These are phyloP conservation scores for Agapornis roseicollis DNA, from an alignment of 2,113 vertebrate genomes.

Conservation along the genomic window DNA sequence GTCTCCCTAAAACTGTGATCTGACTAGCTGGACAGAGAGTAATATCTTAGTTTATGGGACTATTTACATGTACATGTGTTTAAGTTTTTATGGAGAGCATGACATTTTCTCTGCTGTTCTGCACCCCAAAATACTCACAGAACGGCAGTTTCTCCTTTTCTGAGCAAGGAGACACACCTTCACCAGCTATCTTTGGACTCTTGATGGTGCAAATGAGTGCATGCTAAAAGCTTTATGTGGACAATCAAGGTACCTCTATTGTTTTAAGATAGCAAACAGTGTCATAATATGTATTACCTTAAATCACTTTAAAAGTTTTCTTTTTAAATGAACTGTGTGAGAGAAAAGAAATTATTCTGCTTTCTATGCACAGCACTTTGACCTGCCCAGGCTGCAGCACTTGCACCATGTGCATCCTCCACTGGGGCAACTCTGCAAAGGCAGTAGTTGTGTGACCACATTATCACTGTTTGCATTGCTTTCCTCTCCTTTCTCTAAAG, in stretches of 20 bases:
- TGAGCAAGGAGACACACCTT: not conserved
- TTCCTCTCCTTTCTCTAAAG: not conserved
- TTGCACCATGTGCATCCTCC: not conserved
- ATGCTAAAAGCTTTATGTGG: not conserved
- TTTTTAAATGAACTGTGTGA: not conserved
- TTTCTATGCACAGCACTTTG: rapidly evolving
- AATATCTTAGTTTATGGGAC: not conserved
- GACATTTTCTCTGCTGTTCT: not conserved
- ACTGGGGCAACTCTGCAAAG: not conserved
- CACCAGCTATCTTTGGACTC: not conserved
- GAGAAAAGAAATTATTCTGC: not conserved
- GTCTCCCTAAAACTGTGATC: not conserved
- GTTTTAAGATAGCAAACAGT: not conserved
- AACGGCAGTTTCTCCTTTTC: not conserved
- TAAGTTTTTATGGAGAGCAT: not conserved
- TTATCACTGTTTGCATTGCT: not conserved
- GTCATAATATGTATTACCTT: not conserved
- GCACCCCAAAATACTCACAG: not conserved
- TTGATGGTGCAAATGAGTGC: not conserved
- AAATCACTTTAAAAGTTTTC: not conserved
- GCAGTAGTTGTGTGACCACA: not conserved
- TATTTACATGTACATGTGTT: not conserved
- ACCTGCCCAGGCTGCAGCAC: not conserved
- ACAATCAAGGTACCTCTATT: not conserved
- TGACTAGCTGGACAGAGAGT: not conserved